These are phyloP conservation scores for Casuarius casuarius DNA, from an alignment of 2,113 vertebrate genomes.

Conservation along the genomic window DNA sequence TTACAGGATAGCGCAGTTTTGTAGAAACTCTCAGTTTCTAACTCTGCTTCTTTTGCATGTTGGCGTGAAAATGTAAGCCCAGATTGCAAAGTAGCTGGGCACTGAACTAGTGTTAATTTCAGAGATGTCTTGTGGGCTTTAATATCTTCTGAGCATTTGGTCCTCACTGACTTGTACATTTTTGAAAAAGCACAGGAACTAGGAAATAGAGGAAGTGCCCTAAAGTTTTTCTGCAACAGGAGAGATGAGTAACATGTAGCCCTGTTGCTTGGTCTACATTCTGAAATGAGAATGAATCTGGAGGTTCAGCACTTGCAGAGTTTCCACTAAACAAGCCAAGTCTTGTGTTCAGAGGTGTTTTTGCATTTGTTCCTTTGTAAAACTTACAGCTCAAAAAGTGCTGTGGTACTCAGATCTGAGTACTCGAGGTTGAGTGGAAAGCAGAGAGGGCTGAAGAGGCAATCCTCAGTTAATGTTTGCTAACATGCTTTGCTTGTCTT, in stretches of 20 bases:
- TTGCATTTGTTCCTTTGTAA: background rate
- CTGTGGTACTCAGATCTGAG: background rate
- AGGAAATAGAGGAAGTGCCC: background rate
- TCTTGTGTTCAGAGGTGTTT: background rate
- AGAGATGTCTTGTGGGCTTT: background rate
- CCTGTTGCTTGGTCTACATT: background rate
- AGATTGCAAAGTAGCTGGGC: background rate
- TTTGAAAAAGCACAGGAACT: background rate
- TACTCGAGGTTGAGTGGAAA: background rate
- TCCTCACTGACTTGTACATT: background rate
- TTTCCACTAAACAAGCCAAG: background rate
- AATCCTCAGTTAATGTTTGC: background rate
- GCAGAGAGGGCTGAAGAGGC: background rate
- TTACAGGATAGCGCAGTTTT: background rate
- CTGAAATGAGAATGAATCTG: background rate
- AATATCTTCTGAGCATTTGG: background rate
- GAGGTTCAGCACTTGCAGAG: background rate
- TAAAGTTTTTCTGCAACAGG: background rate
- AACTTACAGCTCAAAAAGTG: background rate
- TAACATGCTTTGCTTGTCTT: background rate
- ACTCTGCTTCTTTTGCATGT: background rate
- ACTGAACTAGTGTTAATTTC: background rate
- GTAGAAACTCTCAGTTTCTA: background rate
- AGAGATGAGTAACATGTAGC: background rate
- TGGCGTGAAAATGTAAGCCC: background rate